Evolutionary conservation across 2,888 invertebrate species (phyloP).

Genomic region (Cataglyphis altisquamis): DNA sequence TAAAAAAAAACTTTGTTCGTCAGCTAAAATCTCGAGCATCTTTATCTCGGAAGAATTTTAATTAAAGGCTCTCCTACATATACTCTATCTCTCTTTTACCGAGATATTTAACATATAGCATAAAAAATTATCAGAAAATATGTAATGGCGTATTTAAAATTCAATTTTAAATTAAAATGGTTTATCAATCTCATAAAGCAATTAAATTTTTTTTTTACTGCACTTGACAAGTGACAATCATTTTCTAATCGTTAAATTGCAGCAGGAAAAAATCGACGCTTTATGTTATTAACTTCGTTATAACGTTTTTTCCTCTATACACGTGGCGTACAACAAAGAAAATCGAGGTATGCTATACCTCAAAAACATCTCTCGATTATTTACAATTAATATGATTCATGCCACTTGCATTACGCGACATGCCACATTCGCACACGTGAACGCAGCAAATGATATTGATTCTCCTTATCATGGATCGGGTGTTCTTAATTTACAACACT

Average conservation of each 20-base stretch:
- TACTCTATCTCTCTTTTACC: not conserved
- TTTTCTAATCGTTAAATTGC: conserved; percentile 1
- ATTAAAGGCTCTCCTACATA: not conserved
- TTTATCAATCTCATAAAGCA: not conserved
- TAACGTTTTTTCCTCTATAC: not conserved
- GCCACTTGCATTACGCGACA: conserved; percentile 16
- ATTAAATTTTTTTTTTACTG: not conserved
- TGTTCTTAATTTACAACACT: not conserved
- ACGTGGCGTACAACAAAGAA: conserved; percentile 6
- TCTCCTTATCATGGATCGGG: not conserved
- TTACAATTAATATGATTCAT: conserved; percentile 73
- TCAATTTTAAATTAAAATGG: not conserved
- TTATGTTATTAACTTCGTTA: not conserved
- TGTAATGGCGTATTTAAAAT: not conserved
- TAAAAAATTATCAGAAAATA: not conserved
- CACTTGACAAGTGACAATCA: conserved; percentile 11
- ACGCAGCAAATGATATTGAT: not conserved
- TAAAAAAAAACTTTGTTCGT: conserved; percentile 1
- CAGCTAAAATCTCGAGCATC: conserved; percentile 6
- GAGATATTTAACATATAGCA: not conserved
- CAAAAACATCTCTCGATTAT: conserved; percentile 66
- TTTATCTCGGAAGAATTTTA: not conserved
- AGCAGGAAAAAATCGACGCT: not conserved
- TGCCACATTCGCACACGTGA: conserved; percentile 18
- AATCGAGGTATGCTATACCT: conserved; percentile 51